A percentile compares a stretch with the other conserved stretches of the same genome.
Conservation (phyloP, 2,797 vertebrate genomes). For the Sardinella longiceps region DNA sequence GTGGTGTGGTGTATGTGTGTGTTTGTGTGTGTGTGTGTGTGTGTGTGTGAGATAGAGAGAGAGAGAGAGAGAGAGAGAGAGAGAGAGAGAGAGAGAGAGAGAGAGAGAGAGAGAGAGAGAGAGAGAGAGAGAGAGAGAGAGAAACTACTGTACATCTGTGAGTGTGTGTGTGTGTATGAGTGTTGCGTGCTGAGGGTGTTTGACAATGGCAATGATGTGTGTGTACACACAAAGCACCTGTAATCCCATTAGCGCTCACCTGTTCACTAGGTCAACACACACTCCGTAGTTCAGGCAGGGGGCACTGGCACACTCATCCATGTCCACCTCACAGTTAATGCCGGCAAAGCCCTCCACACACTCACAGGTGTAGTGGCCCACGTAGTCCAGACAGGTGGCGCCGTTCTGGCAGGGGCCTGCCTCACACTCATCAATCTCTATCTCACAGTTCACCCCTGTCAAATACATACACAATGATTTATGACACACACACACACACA, state of each 20-base stretch:
- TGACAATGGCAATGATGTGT: background rate
- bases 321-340: conserved; percentile 81
- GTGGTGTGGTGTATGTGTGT: too few species aligned
- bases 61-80: too few species aligned
- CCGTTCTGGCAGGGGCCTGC: conserved; percentile 83
- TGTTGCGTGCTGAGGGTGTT: background rate
- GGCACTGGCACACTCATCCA: conserved; percentile 86
- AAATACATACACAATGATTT: too few species aligned
- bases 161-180: background rate
- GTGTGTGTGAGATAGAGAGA: too few species aligned
- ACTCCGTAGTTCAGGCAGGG: conserved; percentile 82
- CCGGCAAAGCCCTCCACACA: conserved; percentile 85
- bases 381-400: conserved; percentile 79
- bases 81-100: too few species aligned
- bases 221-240: conserved; percentile 22
- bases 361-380: conserved; percentile 84
- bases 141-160: too few species aligned
- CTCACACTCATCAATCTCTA: conserved; percentile 88
- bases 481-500: conserved; percentile 8
- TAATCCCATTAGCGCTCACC: conserved; percentile 72
- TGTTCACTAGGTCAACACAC: conserved; percentile 83
- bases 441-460: conserved; percentile 82
- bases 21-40: too few species aligned
- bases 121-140: too few species aligned
- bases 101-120: too few species aligned